Evolutionary conservation across 2,113 vertebrate genomes (phyloP).

Genomic region (Platichthys flesus): DNA sequence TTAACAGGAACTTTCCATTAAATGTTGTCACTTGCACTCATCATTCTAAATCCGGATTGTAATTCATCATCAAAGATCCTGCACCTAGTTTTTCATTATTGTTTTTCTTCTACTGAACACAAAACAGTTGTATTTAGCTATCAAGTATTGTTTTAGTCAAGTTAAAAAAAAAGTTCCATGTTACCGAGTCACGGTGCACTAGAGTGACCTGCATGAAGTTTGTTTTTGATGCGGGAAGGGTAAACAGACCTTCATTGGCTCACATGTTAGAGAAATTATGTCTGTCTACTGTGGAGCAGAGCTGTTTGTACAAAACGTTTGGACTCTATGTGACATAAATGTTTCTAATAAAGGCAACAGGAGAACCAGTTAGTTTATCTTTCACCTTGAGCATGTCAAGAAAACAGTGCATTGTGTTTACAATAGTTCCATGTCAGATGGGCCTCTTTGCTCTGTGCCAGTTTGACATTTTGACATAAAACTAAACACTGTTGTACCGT

Average conservation of each 20-base stretch:
- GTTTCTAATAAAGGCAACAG: slow-evolving; percentile 57
- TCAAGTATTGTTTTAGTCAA: not conserved
- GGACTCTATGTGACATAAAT: slow-evolving; percentile 48
- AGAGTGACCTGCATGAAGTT: slow-evolving; percentile 5
- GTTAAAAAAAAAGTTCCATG: not conserved
- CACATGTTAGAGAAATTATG: slow-evolving; percentile 51
- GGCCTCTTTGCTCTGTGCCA: slow-evolving; percentile 2
- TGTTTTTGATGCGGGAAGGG: slow-evolving; percentile 55
- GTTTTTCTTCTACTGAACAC: not conserved
- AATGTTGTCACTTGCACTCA: not conserved
- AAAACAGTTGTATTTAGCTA: not conserved
- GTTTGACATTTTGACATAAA: not conserved
- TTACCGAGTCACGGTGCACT: slow-evolving; percentile 19
- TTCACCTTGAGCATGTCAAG: slow-evolving; percentile 64
- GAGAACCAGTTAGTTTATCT: slow-evolving; percentile 40
- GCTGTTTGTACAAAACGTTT: slow-evolving; percentile 55
- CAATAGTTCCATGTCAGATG: slow-evolving; percentile 33
- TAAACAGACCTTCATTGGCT: slow-evolving; percentile 67
- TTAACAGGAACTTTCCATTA: not conserved
- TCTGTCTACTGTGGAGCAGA: slow-evolving; percentile 57
- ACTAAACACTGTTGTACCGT: not conserved
- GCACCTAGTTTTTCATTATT: not conserved
- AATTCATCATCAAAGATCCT: not conserved
- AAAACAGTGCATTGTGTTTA: slow-evolving; percentile 58
- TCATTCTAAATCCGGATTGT: not conserved